Percentiles rank a stretch among this genome's conserved stretches.
These are phyloP conservation scores for Madoqua kirkii DNA, from an alignment of 2,113 vertebrate species.

Conservation along the genomic window DNA sequence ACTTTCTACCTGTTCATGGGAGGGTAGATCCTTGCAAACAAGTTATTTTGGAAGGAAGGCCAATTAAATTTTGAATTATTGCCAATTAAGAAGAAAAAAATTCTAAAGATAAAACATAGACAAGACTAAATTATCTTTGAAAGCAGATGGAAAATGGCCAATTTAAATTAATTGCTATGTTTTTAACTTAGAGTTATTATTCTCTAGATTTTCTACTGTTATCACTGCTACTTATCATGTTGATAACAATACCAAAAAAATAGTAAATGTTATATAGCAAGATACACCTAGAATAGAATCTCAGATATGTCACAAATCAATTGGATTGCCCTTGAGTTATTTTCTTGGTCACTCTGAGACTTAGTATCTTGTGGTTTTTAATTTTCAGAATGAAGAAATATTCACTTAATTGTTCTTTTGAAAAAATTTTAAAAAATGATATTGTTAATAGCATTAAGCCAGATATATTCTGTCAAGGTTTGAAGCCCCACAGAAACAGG, in stretches of 20 bases:
- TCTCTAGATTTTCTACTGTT: not conserved
- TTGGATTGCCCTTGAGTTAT: not conserved
- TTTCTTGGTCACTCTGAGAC: not conserved
- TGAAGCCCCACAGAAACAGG: not conserved
- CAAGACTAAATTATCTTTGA: not conserved
- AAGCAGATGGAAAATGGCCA: conserved; percentile 16
- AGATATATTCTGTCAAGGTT: not conserved
- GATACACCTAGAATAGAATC: not conserved
- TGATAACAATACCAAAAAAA: not conserved
- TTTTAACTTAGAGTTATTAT: not conserved
- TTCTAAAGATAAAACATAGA: not conserved
- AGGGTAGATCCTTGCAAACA: not conserved
- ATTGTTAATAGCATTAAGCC: not conserved
- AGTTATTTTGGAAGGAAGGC: not conserved
- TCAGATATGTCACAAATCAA: not conserved
- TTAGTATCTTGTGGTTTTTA: not conserved
- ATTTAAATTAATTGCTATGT: conserved; percentile 11
- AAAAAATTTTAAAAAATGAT: not conserved
- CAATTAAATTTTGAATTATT: conserved; percentile 45
- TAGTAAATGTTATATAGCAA: not conserved
- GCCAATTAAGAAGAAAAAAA: not conserved
- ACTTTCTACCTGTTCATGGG: not conserved
- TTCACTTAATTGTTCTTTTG: not conserved
- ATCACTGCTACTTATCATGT: not conserved
- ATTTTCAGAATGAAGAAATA: not conserved